Base-by-base conservation (phyloP, 2,888 invertebrate genomes). In the Galerucella pusilla region DNA sequence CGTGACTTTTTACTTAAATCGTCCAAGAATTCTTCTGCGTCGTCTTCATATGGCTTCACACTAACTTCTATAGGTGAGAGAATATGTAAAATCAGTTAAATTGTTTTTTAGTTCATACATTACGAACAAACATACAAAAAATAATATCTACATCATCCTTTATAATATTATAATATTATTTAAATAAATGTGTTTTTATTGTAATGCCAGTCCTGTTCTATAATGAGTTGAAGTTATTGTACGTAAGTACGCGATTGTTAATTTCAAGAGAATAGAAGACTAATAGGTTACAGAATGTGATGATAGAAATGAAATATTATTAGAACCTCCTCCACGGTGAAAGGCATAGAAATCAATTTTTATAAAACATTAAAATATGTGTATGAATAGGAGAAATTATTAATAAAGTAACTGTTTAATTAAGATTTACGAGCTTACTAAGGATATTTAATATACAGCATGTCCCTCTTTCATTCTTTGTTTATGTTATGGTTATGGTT, bases 231-330 rank as follows among this genome's bases (percentile, higher is more conserved):
- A 49, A 49, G 12, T 49, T 49, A 70, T 70, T 57, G 70, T 52
- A 28, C 42, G 49, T 25, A 71, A 71, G 70, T 64, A 65, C 49
- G 57, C 71, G 57, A 65, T 71, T 57, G 71, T 71, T 71, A 71
- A 71, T 71, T 71, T 65, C 45, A 42, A 57, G 6, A 65, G 64
- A 71, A 71, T 64, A 59, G 65, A 71, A 71, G 65, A 54, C 64
- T 71, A 71, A 71, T 71, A 54, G 71, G 42, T 28, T 42, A 14
- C 16, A 65, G 54, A 71, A 64, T 71, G 71, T 71, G 70, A 71
- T 54, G 64, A 71, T 71, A 57, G 65, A 45, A 71, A 14, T 61
- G 59, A 59, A 20, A 71, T 71, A 71, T 67, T 67, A 67, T 71
- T 42, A 20, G 71, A 64, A 57, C 64, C 71, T 65, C 71, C 65